Evolutionary conservation across 2,888 invertebrate genomes (phyloP).

Genomic region (Hypercompe scribonia): DNA sequence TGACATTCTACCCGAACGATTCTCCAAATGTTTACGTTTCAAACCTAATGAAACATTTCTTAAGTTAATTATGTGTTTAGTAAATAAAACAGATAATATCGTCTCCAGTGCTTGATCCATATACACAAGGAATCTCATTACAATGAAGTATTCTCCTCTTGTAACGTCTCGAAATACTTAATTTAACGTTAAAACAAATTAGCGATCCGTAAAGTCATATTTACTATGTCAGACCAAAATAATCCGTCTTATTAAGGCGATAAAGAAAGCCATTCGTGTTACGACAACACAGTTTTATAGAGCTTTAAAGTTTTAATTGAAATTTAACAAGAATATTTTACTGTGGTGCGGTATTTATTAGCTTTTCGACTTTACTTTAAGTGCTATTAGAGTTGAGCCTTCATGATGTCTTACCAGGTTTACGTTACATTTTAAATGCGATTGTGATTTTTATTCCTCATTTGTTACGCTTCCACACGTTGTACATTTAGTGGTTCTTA

Average conservation of each 20-base stretch:
- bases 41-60: background rate
- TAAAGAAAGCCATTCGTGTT: constrained; percentile 32
- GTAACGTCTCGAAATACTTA: constrained; percentile 21
- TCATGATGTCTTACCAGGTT: background rate
- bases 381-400: background rate
- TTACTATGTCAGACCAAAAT: constrained; percentile 41
- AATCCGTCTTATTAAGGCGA: constrained; percentile 38
- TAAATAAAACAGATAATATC: background rate
- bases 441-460: background rate
- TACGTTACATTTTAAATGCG: background rate
- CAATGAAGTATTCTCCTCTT: constrained; percentile 3
- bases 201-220: constrained; percentile 33
- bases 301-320: constrained; percentile 14
- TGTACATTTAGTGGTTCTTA: too few relatives aligned
- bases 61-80: background rate
- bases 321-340: background rate
- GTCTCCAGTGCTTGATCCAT: background rate
- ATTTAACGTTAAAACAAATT: constrained; percentile 36
- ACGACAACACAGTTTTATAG: constrained; percentile 19
- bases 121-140: constrained; percentile 9
- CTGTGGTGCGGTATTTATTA: background rate
- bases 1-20: too few relatives aligned
- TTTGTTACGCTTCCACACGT: background rate
- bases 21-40: background rate
- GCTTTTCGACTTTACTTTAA: background rate